Conservation (phyloP, 2,113 vertebrate genomes). For the Nerophis lumbriciformis region DNA sequence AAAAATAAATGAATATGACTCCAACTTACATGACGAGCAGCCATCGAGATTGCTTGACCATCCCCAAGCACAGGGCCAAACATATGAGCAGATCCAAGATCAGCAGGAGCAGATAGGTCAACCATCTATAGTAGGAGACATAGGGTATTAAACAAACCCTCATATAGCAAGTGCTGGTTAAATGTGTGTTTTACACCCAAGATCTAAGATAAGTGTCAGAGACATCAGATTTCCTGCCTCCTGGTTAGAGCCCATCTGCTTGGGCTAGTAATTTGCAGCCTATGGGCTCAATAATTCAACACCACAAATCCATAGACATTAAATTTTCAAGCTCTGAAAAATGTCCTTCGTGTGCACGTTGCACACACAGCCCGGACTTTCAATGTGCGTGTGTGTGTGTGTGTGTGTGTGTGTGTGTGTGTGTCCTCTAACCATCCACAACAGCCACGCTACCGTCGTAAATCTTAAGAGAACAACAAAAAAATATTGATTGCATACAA, state of each 20-base stretch:
- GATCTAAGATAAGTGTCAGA: constrained; percentile 20
- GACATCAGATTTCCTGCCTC: constrained; percentile 39
- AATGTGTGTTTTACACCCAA: constrained; percentile 31
- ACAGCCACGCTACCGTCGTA: neutral
- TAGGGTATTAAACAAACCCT: neutral
- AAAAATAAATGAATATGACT: too few relatives aligned
- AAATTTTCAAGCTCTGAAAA: constrained; percentile 63
- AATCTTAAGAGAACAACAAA: constrained; percentile 13
- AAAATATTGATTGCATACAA: constrained; percentile 6
- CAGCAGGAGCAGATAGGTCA: constrained; percentile 88
- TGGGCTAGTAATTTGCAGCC: constrained; percentile 50
- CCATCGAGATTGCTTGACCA: constrained; percentile 84
- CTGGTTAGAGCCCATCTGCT: constrained; percentile 56
- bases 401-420: constrained; percentile 1
- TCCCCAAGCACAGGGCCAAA: constrained; percentile 82
- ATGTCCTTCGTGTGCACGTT: constrained; percentile 49
- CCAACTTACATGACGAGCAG: constrained; percentile 83
- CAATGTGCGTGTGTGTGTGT: constrained; percentile 1
- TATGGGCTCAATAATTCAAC: constrained; percentile 70
- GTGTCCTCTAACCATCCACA: constrained; percentile 2
- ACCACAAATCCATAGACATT: constrained; percentile 65
- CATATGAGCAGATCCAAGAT: constrained; percentile 87
- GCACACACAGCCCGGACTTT: constrained; percentile 6
- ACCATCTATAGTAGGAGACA: constrained; percentile 77
- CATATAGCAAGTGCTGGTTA: constrained; percentile 9